Evolutionary conservation across 2,113 vertebrate species (phyloP).

Genomic region (Gymnocephalus cernua): DNA sequence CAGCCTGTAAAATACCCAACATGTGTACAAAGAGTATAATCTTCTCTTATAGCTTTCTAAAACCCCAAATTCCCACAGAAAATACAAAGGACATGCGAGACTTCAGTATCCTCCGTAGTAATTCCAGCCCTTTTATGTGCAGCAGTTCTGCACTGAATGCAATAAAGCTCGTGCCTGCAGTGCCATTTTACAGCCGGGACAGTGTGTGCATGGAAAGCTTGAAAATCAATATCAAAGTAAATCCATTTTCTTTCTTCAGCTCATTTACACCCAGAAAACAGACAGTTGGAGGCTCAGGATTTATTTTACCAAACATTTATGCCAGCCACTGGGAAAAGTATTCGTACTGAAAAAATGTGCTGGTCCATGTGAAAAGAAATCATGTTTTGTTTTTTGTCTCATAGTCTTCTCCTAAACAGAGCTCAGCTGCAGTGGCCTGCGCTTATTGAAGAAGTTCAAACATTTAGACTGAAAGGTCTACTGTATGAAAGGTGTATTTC

Average conservation of each 20-base stretch:
- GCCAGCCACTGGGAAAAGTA: background rate
- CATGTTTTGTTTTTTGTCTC: background rate
- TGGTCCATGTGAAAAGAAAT: background rate
- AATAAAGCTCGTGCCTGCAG: slow-evolving; percentile 30
- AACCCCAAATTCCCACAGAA: background rate
- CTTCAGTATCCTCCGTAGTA: background rate
- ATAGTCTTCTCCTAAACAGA: background rate
- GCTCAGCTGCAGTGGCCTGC: background rate
- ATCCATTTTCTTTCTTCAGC: slow-evolving; percentile 4
- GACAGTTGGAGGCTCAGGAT: background rate
- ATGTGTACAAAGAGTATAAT: background rate
- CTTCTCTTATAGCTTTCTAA: background rate
- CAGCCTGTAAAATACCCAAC: background rate
- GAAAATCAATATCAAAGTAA: slow-evolving; percentile 37
- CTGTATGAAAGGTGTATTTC: too few species aligned
- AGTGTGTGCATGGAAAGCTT: background rate
- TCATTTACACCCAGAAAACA: slow-evolving; percentile 12
- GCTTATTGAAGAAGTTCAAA: background rate
- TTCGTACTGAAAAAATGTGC: background rate
- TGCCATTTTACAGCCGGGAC: slow-evolving; percentile 1
- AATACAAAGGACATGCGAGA: slow-evolving; percentile 8
- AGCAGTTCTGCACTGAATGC: background rate
- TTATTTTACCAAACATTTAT: slow-evolving; percentile 6
- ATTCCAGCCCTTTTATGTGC: background rate
- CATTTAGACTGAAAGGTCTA: too few species aligned